A percentile compares a stretch with the other conserved stretches of the same genome.
Evolutionary conservation across 2,113 vertebrate species (phyloP).

Genomic region (Pogona vitticeps): DNA sequence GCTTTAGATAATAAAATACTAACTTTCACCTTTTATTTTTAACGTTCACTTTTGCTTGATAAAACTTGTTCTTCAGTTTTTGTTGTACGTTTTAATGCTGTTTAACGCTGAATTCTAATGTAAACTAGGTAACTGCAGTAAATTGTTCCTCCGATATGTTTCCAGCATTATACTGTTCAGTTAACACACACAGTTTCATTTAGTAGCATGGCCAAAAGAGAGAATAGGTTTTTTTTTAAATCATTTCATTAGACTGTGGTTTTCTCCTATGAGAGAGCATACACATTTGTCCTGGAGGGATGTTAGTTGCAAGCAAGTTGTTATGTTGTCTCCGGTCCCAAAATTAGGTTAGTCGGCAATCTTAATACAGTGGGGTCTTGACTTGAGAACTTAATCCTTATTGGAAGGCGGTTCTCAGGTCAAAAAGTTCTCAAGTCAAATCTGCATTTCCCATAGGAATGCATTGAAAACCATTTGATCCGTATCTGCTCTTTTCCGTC

Average conservation of each 20-base stretch:
- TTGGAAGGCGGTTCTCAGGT: no score
- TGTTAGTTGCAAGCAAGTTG: background rate
- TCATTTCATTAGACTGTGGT: background rate
- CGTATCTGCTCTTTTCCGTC: no score
- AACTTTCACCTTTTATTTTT: constrained; percentile 35
- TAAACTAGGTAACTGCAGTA: background rate
- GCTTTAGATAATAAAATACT: constrained; percentile 69
- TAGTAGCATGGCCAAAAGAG: background rate
- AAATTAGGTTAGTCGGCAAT: no score
- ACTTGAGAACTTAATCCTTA: no score
- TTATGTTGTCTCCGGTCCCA: background rate
- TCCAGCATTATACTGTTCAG: background rate
- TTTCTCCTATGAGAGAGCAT: background rate
- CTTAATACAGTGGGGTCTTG: no score
- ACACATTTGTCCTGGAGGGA: background rate
- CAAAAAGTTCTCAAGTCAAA: no score
- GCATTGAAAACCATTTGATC: no score
- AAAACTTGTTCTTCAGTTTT: background rate
- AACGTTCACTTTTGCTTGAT: background rate
- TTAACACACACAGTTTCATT: background rate
- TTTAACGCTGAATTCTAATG: background rate
- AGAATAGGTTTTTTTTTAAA: background rate
- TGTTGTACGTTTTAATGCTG: background rate
- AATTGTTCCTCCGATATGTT: background rate
- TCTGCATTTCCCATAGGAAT: no score